Percentiles rank a stretch among this genome's conserved stretches.
These are phyloP conservation scores for Nephila pilipes DNA, from an alignment of 1,140 invertebrate species.

Conservation along the genomic window DNA sequence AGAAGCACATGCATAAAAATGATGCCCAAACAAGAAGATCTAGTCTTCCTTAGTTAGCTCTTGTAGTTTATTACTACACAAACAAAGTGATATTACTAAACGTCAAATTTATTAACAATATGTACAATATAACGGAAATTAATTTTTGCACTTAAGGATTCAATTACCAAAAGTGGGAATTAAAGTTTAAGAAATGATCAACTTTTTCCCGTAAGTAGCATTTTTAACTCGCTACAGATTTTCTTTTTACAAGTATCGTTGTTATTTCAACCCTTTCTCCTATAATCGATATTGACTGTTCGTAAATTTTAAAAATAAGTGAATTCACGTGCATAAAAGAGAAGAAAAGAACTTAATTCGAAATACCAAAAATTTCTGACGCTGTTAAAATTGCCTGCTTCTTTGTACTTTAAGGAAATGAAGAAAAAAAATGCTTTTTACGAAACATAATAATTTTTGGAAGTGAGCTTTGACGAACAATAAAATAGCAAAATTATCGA, in stretches of 20 bases:
- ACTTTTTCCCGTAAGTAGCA: not conserved
- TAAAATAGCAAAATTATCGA: conserved; percentile 61
- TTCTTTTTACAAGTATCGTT: not conserved
- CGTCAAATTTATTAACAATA: no score
- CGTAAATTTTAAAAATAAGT: conserved; percentile 18
- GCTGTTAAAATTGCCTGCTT: not conserved
- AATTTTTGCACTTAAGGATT: not conserved
- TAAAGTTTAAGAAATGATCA: not conserved
- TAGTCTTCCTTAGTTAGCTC: no score
- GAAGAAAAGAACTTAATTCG: not conserved
- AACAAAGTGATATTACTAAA: no score
- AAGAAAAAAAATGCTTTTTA: conserved; percentile 12
- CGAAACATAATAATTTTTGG: conserved; percentile 53
- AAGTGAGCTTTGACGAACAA: conserved; percentile 53
- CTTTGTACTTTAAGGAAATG: not conserved
- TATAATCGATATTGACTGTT: conserved; percentile 5
- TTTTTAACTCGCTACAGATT: not conserved
- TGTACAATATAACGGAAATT: no score
- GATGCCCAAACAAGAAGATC: no score
- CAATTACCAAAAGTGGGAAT: not conserved
- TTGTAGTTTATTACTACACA: no score
- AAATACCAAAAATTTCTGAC: not conserved
- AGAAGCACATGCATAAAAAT: no score
- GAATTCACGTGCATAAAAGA: not conserved
- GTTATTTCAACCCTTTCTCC: conserved; percentile 1